Percentiles rank a stretch among this genome's conserved stretches.
Conservation (phyloP, 2,797 vertebrate species). For the Iguana delicatissima region DNA sequence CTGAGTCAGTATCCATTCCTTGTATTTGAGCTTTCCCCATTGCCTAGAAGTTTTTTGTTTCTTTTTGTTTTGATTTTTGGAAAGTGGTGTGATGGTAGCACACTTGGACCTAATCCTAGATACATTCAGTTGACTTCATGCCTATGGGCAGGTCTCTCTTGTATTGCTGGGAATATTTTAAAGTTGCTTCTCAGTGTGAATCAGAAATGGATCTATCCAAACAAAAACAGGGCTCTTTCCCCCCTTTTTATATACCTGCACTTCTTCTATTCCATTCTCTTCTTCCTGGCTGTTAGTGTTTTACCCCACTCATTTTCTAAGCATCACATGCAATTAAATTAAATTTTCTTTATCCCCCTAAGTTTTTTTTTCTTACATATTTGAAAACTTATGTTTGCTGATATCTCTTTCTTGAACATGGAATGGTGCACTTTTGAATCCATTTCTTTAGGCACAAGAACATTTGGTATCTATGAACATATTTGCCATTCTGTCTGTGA, state of each 20-base stretch:
- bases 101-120: neutral
- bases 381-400: neutral
- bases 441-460: neutral
- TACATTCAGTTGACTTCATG: neutral
- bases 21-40: neutral
- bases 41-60: too few relatives aligned
- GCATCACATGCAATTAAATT: neutral
- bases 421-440: neutral
- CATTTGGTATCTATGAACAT: neutral
- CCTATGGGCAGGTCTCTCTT: neutral
- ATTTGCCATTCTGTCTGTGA: slow-evolving; percentile 5
- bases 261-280: neutral
- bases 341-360: neutral
- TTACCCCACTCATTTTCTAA: neutral
- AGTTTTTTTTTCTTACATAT: neutral
- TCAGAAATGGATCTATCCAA: neutral
- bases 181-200: neutral
- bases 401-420: neutral
- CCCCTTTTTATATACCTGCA: neutral
- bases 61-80: neutral
- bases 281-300: neutral
- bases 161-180: neutral
- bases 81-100: too few relatives aligned
- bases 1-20: too few relatives aligned
- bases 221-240: neutral